Percentiles rank a stretch among this genome's conserved stretches.
Conservation (phyloP, 2,113 vertebrate species). For the Neogobius melanostomus region DNA sequence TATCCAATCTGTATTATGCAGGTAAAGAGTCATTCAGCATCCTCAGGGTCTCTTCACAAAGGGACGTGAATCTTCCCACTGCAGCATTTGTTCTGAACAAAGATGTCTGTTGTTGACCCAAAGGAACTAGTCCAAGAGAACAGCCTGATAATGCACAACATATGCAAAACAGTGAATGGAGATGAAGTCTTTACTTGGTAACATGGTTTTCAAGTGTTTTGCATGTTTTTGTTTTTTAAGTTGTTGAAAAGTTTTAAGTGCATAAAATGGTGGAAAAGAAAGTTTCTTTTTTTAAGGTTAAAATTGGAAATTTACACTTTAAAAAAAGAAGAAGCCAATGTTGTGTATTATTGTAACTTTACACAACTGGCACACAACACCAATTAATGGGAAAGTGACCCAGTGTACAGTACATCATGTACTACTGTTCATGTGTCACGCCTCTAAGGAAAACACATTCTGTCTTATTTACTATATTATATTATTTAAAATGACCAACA, state of each 20-base stretch:
- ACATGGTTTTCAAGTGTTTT: constrained; percentile 38
- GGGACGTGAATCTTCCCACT: constrained; percentile 77
- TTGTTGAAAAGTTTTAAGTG: constrained; percentile 29
- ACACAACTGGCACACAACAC: neutral
- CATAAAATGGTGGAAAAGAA: constrained; percentile 9
- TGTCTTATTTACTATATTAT: neutral
- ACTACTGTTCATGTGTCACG: neutral
- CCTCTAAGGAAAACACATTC: neutral
- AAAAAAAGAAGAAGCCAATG: neutral
- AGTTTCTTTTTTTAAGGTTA: neutral
- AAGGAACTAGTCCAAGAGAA: constrained; percentile 40
- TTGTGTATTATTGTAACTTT: neutral
- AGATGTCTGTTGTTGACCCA: constrained; percentile 33
- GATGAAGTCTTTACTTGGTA: constrained; percentile 21
- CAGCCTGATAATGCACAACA: constrained; percentile 38
- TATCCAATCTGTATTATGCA: constrained; percentile 46
- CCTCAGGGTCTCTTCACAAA: constrained; percentile 87
- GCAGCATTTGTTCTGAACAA: constrained; percentile 27
- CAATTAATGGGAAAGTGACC: neutral
- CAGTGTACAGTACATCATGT: neutral
- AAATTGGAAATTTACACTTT: neutral
- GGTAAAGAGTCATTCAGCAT: constrained; percentile 81
- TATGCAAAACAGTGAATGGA: constrained; percentile 49
- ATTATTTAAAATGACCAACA: no score
- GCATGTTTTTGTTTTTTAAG: constrained; percentile 30